Evolutionary conservation across 2,888 invertebrate genomes (phyloP).

Genomic region (Sminthurides aquaticus): DNA sequence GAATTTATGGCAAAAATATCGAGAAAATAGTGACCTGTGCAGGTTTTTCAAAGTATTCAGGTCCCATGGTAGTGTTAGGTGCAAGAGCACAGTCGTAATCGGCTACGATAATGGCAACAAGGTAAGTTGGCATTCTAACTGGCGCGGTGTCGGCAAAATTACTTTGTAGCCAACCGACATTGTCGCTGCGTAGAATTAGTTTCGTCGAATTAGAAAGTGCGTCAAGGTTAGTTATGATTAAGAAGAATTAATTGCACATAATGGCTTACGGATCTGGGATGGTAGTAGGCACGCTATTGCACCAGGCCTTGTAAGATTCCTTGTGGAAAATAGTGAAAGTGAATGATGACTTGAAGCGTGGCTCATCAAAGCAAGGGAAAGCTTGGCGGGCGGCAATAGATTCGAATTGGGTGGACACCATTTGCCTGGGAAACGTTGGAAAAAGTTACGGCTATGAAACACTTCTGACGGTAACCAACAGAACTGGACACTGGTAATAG

Average conservation of each 20-base stretch:
- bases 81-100: constrained; percentile 28
- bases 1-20: too few species aligned
- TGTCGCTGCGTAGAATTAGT: too few species aligned
- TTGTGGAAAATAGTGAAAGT: neutral
- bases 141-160: constrained; percentile 18
- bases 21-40: too few species aligned
- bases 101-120: constrained; percentile 34
- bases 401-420: constrained; percentile 35
- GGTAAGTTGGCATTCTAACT: constrained; percentile 30
- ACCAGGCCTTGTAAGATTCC: neutral
- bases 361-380: constrained; percentile 34
- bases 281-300: neutral
- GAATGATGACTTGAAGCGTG: neutral
- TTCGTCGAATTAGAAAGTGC: neutral
- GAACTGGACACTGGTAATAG: too few species aligned
- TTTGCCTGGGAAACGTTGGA: constrained; percentile 14
- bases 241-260: neutral
- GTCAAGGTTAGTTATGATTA: neutral
- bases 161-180: constrained; percentile 28
- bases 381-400: constrained; percentile 30
- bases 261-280: neutral
- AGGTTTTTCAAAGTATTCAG: neutral
- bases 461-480: too few species aligned
- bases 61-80: neutral
- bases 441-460: neutral